Base-by-base conservation (phyloP, 2,797 vertebrate species). In the Poecilia wingei region DNA sequence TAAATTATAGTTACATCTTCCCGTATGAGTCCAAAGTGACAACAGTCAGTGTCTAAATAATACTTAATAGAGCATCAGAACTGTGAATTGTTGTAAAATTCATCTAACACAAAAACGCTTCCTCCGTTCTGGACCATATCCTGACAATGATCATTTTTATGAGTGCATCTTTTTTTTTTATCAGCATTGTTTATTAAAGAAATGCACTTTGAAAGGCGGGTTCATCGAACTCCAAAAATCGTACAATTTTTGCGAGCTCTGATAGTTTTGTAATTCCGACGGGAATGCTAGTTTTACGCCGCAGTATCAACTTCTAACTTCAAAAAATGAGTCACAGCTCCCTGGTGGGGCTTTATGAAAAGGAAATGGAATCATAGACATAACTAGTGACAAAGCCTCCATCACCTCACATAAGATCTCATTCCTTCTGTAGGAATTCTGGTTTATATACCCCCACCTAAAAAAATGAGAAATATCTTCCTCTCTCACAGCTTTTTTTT, bases 381-480 rank as follows among this genome's bases (percentile, higher is more conserved):
- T 92, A 92, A 95, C 92, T 92, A 89, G 88, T 92, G 92, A 94
- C 94, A 95, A 93, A 95, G 92, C 92, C 92, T 92, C 93, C 88
- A 90, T 94, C 91, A 93, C 93, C 93, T 89, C 93, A 90, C 84
- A 88, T 86, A 91, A 92, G 92, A 93, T 92, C 92, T 94, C 87
- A 90, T 91, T 94, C 93, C 89, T 92, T 95, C 92, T 93, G 91
- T 89, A 88, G 93, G 91, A 94, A 94, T 87, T 93, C 91, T 89
- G 87, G 87, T 93, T 88, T 93, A 70, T 28, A 46, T 45, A 91
- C 80, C 92, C 89, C 79, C 91, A 87, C 41, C 41, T 7, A 7
- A 41, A 94, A 94, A 94, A 94, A 94, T 94, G 91, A 93, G 91
- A 94, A 92, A 94, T 93, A 92, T 85, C 88, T 74, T 79, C 72